phyloP scores from a whole-genome alignment of 2,797 vertebrate species.

The Silurus aristotelis region DNA sequence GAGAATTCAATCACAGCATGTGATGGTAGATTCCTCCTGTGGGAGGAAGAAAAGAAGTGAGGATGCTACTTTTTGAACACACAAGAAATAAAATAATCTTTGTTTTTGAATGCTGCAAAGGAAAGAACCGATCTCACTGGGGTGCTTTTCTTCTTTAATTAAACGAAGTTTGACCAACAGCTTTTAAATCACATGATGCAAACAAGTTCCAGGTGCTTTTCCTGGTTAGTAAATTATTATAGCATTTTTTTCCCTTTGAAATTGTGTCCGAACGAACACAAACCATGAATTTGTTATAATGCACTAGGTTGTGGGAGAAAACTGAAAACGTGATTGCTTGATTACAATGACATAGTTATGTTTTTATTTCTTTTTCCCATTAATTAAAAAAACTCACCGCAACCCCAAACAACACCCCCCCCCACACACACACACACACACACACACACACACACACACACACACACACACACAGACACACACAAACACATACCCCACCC shows the following conservation, averaged over 20 bases:
- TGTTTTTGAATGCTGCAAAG: neutral
- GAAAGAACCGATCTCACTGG: neutral
- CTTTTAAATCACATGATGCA: slow-evolving; percentile 11
- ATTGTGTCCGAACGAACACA: neutral
- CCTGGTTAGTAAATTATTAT: slow-evolving; percentile 8
- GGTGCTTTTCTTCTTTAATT: neutral
- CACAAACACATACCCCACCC: neutral
- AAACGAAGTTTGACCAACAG: neutral
- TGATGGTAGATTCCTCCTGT: neutral
- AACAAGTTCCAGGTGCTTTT: slow-evolving; percentile 13
- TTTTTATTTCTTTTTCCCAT: neutral
- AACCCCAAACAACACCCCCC: too few relatives aligned
- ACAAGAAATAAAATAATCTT: neutral
- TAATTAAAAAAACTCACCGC: neutral
- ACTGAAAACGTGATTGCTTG: neutral
- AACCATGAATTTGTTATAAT: neutral
- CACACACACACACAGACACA: too few relatives aligned
- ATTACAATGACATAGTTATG: neutral
- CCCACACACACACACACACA: too few relatives aligned
- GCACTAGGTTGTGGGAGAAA: neutral
- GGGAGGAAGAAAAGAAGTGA: neutral
- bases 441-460: neutral
- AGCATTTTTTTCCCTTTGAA: neutral
- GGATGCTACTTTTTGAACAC: neutral
- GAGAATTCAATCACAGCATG: neutral